These are phyloP conservation scores for Ceratitis capitata DNA, from an alignment of 1,140 invertebrate species.

Conservation along the genomic window DNA sequence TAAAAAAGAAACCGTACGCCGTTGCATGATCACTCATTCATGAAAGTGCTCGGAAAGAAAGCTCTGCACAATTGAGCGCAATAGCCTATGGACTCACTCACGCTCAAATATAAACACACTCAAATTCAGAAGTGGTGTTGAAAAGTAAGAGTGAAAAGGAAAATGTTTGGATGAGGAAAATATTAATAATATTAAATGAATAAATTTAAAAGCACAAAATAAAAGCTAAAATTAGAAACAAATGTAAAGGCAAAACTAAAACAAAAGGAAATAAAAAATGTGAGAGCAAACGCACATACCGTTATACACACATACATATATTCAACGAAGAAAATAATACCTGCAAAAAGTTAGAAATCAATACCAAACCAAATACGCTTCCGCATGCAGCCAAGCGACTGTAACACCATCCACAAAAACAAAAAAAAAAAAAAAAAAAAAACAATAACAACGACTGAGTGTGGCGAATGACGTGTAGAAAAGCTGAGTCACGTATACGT, in stretches of 20 bases:
- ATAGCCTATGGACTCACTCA: neutral
- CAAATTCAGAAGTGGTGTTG: neutral
- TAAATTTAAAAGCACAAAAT: neutral
- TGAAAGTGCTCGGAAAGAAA: neutral
- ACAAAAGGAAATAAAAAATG: neutral
- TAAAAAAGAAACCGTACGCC: too few relatives aligned
- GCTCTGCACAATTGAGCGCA: neutral
- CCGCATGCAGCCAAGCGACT: conserved; percentile 46
- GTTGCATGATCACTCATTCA: neutral
- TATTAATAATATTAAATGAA: neutral
- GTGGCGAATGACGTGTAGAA: neutral
- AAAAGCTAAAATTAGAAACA: neutral
- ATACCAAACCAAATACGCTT: conserved; percentile 25
- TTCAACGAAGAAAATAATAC: conserved; percentile 12
- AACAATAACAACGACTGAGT: neutral
- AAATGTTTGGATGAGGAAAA: too few relatives aligned
- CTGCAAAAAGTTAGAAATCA: conserved; percentile 19
- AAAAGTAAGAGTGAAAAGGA: neutral
- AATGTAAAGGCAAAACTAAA: neutral
- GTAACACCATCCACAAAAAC: too few relatives aligned
- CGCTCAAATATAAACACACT: neutral
- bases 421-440: too few relatives aligned
- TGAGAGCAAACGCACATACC: neutral
- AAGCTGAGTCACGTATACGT: conserved; percentile 12
- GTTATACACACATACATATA: neutral